Evolutionary conservation across 2,888 invertebrate genomes (phyloP), one percentile per base, ranked within the genome.

Genomic region (Elgonia sp.): DNA sequence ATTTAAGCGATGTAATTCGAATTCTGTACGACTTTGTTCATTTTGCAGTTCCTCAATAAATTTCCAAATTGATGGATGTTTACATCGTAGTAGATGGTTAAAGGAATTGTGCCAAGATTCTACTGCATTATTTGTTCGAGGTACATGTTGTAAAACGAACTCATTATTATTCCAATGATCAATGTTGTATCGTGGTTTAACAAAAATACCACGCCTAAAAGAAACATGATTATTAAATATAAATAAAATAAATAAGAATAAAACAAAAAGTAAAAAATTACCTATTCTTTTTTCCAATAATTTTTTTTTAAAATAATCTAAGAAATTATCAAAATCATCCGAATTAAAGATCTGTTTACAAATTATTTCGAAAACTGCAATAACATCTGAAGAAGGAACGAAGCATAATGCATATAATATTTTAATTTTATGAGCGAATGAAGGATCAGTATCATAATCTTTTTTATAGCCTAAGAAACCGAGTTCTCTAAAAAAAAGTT

Each of bases 301-400:
- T 20, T 60, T 50, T 50, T 42, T 50, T 63, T 76, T 63, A 60
- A 73, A 73, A 55, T 73, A 73, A 42, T 60, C 60, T 1, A 73
- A 39, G 29, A 39, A 73, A 60, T 73, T 20, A 42, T 73, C 60
- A 29, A 29, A 29, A 29, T 29, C 29, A 29, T 29, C 29, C 29
- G 29, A 29, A 29, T 29, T 5, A 29, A 29, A 29, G 29, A 29
- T 29, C 3, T 29, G 1, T 29, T 29, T 1, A 29, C 29, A 29
- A 29, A 29, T 29, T 29, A 29, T 29, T 29, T 29, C 29, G 5
- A 29, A 29, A 29, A 29, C 29, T 1, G 29, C 29, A 29, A 29
- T 29, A 29, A 29, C 70, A 53, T 55, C 70, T 14, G 10, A 46
- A 14, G 70, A 21, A 21, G 70, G 70, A 18, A 70, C 12, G n/a